Evolutionary conservation across 64 coral and sea anemone species (phyloP).

Genomic region (Actinia tenebrosa): DNA sequence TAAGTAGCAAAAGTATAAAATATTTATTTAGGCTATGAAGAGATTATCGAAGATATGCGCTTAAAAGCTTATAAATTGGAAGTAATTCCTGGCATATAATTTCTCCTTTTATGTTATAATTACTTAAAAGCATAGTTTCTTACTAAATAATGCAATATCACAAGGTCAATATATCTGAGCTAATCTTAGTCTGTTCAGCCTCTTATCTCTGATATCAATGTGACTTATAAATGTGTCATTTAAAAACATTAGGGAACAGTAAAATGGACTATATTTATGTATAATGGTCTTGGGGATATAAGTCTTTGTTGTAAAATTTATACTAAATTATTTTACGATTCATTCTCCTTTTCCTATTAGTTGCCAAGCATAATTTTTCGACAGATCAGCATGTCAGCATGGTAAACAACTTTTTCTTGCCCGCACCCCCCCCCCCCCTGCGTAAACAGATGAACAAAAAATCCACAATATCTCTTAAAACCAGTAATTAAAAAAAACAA

Average conservation of each 20-base stretch:
- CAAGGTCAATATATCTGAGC: slow-evolving; percentile 1
- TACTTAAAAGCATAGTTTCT: slow-evolving; percentile 1
- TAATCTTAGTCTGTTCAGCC: not conserved
- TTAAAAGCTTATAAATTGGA: slow-evolving; percentile 16
- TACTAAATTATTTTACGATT: not conserved
- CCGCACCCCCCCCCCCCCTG: not conserved
- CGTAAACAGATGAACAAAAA: not conserved
- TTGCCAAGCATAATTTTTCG: not conserved
- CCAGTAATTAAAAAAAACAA: too few species aligned
- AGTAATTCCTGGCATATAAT: not conserved
- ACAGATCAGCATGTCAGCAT: not conserved
- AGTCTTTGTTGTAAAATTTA: not conserved
- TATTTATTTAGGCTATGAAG: slow-evolving; percentile 6
- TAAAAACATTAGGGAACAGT: not conserved
- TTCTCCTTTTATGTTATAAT: slow-evolving; percentile 13
- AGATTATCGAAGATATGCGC: not conserved
- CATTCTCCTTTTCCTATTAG: not conserved
- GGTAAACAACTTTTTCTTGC: not conserved
- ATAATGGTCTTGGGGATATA: not conserved
- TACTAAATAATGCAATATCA: slow-evolving; percentile 1
- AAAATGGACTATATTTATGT: not conserved
- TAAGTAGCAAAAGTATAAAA: not conserved
- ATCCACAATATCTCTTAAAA: not conserved
- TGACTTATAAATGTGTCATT: not conserved
- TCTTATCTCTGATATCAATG: not conserved